phyloP scores from a whole-genome alignment of 2,888 invertebrate species.

The Coenonympha arcania region DNA sequence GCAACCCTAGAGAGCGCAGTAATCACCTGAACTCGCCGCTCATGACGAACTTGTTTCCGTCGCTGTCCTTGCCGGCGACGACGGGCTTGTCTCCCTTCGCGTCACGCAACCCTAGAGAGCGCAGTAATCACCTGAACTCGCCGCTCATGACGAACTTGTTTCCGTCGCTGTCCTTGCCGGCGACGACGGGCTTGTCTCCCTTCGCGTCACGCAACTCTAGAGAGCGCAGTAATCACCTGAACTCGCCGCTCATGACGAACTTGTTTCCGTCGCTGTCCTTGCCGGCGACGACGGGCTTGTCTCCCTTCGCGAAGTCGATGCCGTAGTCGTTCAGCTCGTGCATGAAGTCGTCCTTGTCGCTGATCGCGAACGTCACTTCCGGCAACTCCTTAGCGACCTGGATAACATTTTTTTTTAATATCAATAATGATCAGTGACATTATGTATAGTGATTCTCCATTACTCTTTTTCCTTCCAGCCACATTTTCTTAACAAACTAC shows the following conservation, averaged over 20 bases:
- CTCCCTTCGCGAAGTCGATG: constrained; percentile 86
- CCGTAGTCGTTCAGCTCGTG: constrained; percentile 96
- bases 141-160: constrained; percentile 92
- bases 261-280: constrained; percentile 89
- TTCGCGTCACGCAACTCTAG: too few species aligned
- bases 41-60: constrained; percentile 92
- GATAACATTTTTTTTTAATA: neutral
- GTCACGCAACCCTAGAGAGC: too few species aligned
- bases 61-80: constrained; percentile 85
- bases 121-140: constrained; percentile 83
- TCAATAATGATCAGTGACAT: too few species aligned
- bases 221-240: constrained; percentile 75
- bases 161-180: constrained; percentile 86
- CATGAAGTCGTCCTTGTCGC: constrained; percentile 94
- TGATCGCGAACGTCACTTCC: constrained; percentile 88
- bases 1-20: constrained; percentile 51
- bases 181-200: constrained; percentile 91
- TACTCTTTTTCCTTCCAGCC: too few species aligned
- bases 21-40: constrained; percentile 88
- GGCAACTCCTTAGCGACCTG: constrained; percentile 81
- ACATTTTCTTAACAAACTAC: too few species aligned
- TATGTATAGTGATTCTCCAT: too few species aligned
- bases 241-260: constrained; percentile 90
- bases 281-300: constrained; percentile 91
- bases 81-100: constrained; percentile 92